Base-by-base conservation (phyloP, 1,140 invertebrate species). In the Lepidurus arcticus region DNA sequence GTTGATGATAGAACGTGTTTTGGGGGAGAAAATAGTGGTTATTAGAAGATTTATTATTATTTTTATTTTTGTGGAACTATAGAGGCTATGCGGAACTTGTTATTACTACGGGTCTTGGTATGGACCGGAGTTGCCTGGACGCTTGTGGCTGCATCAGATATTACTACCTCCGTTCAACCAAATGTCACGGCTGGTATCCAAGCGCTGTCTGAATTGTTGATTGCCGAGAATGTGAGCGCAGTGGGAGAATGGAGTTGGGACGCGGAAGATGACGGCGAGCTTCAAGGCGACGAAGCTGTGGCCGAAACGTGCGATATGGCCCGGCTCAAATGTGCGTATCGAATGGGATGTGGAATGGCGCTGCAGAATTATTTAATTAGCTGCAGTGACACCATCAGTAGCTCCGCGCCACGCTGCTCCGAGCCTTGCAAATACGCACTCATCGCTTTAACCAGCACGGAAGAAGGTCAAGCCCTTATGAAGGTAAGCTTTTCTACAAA, bases 401-500 rank as follows among this genome's bases (percentile, higher is more conserved):
- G 86, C 16, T 21, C 79, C 44, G 82, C 83, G 34, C 83, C 81
- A 21, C 81, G 85, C 21, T 94, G 93, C 83, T 89, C 92, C 0
- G 89, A 91, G 81, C 84, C 87, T 24, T 94, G 92, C 83, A 88
- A 90, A 79, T 88, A 91, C 83, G 91, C 92, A 0, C 87, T 94
- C 9, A 92, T 93, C 73, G 91, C 91, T 0, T 86, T 94, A 21
- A 92, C 90, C 0, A 92, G 91, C 44, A 93, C 92, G 0, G 90
- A 92, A 47, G 90, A 93, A 84, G 93, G 93, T 21, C 90, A 91
- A 81, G 87, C 89, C 76, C 87, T 94, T 16, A 91, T 91, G 88
- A 88, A 85, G 47, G 90, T 91, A 83, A 88, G 88, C 86, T 80
- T 74, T 34, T 34, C 21, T 47, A 47, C 45, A 47, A 47, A 10